These are phyloP conservation scores for Hanleya hanleyi DNA, from an alignment of 2,888 invertebrate genomes.

Conservation along the genomic window DNA sequence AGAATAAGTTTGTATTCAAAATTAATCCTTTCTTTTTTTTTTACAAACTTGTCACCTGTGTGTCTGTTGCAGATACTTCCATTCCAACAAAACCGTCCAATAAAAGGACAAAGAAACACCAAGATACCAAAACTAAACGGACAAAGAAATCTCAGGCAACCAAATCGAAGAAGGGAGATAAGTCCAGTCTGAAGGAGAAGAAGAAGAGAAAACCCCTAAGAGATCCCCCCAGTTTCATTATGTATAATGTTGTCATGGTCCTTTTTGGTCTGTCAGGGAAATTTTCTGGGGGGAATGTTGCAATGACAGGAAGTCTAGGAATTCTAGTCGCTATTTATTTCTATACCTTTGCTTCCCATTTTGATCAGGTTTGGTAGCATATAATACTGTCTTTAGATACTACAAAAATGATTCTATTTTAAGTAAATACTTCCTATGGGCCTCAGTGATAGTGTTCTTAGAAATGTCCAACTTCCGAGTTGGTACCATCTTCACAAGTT, in stretches of 20 bases:
- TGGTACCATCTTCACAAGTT: too few relatives aligned
- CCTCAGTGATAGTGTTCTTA: too few relatives aligned
- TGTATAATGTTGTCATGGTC: background rate
- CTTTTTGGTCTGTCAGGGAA: background rate
- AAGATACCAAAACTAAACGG: background rate
- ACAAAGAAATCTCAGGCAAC: too few relatives aligned
- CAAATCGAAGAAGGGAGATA: background rate
- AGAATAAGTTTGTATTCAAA: too few relatives aligned
- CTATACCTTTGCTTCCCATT: background rate
- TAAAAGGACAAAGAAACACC: too few relatives aligned
- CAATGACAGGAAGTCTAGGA: background rate
- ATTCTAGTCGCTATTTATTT: background rate
- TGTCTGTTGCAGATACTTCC: background rate
- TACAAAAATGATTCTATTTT: too few relatives aligned
- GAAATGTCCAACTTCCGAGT: too few relatives aligned
- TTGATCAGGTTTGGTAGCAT: background rate
- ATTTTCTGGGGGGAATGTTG: background rate
- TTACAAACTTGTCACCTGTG: constrained; percentile 1
- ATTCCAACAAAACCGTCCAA: too few relatives aligned
- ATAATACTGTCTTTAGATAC: too few relatives aligned
- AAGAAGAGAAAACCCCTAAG: background rate
- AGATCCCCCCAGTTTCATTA: background rate
- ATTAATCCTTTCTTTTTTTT: too few relatives aligned
- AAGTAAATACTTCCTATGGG: too few relatives aligned
- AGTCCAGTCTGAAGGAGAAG: background rate